Percentiles rank a stretch among this genome's conserved stretches.
These are phyloP conservation scores for Microplitis manilae DNA, from an alignment of 2,888 invertebrate species.

Conservation along the genomic window DNA sequence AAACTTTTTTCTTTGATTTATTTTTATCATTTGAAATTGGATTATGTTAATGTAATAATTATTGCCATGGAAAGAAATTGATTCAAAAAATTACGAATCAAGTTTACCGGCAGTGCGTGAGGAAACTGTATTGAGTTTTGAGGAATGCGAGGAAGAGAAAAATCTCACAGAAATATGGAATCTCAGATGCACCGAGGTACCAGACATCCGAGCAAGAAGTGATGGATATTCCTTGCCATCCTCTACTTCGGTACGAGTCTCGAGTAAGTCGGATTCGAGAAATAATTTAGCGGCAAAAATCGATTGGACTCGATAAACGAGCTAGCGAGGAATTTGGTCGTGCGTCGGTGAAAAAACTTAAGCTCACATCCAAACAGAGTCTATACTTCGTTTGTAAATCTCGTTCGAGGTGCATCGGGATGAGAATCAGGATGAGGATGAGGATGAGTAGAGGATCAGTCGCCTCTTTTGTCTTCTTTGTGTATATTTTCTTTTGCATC, in stretches of 20 bases:
- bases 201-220: constrained; percentile 26
- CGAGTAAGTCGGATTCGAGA: constrained; percentile 22
- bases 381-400: neutral
- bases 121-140: neutral
- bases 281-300: constrained; percentile 42
- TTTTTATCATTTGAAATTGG: neutral
- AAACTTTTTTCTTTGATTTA: no score
- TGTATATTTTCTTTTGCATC: no score
- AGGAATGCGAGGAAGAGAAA: constrained; percentile 12
- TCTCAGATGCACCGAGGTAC: neutral
- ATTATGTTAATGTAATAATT: neutral
- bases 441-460: neutral
- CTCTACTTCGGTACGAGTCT: neutral
- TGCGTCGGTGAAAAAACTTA: constrained; percentile 33
- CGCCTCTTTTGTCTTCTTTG: neutral
- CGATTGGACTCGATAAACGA: constrained; percentile 40
- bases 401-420: neutral
- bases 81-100: neutral
- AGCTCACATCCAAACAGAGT: neutral
- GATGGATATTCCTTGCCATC: constrained; percentile 19
- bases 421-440: neutral
- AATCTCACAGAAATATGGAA: constrained; percentile 8
- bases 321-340: constrained; percentile 37
- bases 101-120: neutral
- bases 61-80: neutral